Conservation (phyloP, 2,113 vertebrate species). For the Isurus oxyrinchus region DNA sequence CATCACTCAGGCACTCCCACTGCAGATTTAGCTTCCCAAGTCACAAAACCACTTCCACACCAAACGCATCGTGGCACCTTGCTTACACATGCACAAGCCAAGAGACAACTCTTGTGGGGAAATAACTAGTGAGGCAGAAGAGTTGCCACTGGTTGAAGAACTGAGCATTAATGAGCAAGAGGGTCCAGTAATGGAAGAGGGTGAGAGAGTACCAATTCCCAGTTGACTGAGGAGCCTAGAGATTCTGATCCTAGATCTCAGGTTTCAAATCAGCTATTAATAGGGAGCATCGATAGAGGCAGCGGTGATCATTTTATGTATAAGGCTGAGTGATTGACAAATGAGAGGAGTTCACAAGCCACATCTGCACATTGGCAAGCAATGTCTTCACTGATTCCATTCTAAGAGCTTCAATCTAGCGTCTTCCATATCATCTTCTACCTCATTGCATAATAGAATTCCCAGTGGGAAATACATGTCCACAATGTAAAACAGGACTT, state of each 20-base stretch:
- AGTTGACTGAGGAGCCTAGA: neutral
- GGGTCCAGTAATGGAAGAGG: neutral
- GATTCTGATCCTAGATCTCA: neutral
- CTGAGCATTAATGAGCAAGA: neutral
- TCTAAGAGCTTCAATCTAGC: neutral
- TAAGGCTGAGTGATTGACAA: no score
- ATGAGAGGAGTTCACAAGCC: neutral
- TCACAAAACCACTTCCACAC: neutral
- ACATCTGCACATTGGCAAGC: neutral
- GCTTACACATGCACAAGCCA: neutral
- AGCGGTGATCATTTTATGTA: neutral
- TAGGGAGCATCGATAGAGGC: neutral
- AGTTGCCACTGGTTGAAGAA: neutral
- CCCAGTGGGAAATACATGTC: neutral
- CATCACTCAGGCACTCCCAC: neutral
- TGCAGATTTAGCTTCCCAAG: neutral
- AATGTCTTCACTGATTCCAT: neutral
- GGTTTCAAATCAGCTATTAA: neutral
- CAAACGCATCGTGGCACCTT: neutral
- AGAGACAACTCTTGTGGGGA: neutral
- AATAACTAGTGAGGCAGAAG: neutral
- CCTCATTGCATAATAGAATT: neutral
- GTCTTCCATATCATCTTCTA: neutral
- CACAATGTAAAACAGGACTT: neutral
- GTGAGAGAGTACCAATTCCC: neutral